Evolutionary conservation across 2,797 vertebrate species (phyloP).

Genomic region (Diplodus puntazzo): DNA sequence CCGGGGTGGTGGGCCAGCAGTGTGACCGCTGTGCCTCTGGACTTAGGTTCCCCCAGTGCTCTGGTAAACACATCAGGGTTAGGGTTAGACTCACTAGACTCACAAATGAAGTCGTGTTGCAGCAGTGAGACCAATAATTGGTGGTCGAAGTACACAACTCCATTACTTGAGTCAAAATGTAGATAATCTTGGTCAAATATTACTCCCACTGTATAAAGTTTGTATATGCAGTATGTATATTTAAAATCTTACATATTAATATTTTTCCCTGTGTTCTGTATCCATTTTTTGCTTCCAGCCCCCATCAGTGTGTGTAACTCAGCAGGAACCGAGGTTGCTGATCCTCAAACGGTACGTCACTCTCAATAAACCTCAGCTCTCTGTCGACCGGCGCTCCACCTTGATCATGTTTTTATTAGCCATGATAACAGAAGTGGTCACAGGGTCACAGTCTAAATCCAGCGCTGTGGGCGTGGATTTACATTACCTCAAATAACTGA

Average conservation of each 20-base stretch:
- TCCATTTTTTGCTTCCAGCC: slow-evolving; percentile 66
- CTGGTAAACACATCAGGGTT: slow-evolving; percentile 76
- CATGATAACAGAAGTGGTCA: slow-evolving; percentile 20
- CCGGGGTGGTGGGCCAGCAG: slow-evolving; percentile 82
- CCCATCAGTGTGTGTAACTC: slow-evolving; percentile 83
- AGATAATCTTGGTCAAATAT: too few species aligned
- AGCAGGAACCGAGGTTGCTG: slow-evolving; percentile 82
- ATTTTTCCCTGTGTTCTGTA: slow-evolving; percentile 7
- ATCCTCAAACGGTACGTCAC: slow-evolving; percentile 82
- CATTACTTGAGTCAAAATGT: too few species aligned
- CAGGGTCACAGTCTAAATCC: slow-evolving; percentile 20
- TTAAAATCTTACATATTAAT: not conserved
- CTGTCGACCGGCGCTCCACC: not conserved
- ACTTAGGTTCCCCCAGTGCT: slow-evolving; percentile 86
- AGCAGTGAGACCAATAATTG: not conserved
- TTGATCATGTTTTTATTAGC: slow-evolving; percentile 36
- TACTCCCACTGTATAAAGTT: too few species aligned
- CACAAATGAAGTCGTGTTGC: not conserved
- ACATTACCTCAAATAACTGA: slow-evolving; percentile 30
- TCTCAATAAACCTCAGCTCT: slow-evolving; percentile 12
- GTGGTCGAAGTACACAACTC: not conserved
- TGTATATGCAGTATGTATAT: too few species aligned
- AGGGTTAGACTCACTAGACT: not conserved
- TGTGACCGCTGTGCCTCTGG: slow-evolving; percentile 88
- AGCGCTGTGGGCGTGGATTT: slow-evolving; percentile 46